Percentiles rank a stretch among this genome's conserved stretches.
Evolutionary conservation across 2,797 vertebrate species (phyloP).

Genomic region (Hippoglossus hippoglossus): DNA sequence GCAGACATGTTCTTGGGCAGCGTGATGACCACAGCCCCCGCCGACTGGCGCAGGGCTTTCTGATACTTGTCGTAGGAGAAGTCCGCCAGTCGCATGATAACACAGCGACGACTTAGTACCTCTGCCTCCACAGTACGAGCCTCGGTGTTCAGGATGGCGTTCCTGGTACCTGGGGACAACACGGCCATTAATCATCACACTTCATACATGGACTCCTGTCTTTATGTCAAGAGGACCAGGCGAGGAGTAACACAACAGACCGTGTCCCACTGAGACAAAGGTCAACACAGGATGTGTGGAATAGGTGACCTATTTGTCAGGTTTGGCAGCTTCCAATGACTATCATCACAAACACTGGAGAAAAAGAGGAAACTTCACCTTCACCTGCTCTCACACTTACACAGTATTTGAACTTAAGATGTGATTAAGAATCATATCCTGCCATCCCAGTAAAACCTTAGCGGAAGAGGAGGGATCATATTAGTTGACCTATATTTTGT

Average conservation of each 20-base stretch:
- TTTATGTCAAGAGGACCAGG: neutral
- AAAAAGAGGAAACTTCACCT: neutral
- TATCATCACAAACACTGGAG: neutral
- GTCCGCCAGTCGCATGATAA: constrained; percentile 95
- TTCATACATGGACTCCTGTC: neutral
- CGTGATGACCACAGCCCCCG: constrained; percentile 96
- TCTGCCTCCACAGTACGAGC: constrained; percentile 95
- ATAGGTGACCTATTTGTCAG: neutral
- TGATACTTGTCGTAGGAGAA: constrained; percentile 97
- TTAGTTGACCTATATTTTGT: no score
- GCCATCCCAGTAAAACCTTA: no score
- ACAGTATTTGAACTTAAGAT: no score
- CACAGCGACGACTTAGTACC: constrained; percentile 96
- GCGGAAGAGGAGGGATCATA: no score
- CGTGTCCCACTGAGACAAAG: neutral
- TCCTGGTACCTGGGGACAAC: constrained; percentile 89
- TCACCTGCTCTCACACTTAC: no score
- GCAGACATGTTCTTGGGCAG: constrained; percentile 94
- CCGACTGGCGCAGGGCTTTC: constrained; percentile 95
- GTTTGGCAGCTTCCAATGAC: neutral
- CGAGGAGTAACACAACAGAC: no score
- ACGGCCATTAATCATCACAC: neutral
- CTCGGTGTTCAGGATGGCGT: constrained; percentile 96
- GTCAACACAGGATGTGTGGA: neutral
- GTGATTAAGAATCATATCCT: no score